Conservation (phyloP, 2,797 vertebrate species). For the Malurus splendens region DNA sequence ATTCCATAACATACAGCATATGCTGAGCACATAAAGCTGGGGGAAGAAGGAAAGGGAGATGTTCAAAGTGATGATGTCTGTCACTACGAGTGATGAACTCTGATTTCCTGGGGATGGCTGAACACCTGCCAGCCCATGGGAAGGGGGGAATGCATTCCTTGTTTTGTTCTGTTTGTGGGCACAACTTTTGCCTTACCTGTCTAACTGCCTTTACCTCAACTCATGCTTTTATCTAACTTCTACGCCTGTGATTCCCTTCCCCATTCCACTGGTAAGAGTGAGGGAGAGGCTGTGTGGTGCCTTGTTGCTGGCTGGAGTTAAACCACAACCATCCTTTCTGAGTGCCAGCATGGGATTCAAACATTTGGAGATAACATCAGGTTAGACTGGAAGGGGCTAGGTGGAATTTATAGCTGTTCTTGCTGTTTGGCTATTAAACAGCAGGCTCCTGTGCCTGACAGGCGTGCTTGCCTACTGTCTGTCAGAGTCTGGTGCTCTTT, state of each 20-base stretch:
- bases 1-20: fast-evolving
- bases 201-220: neutral
- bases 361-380: neutral
- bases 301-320: neutral
- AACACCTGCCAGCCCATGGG: neutral
- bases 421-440: neutral
- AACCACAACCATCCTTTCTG: neutral
- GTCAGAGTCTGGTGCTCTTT: neutral
- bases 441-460: neutral
- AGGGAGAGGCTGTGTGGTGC: neutral
- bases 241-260: neutral
- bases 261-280: neutral
- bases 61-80: fast-evolving
- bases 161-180: neutral
- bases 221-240: neutral
- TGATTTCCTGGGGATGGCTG: neutral
- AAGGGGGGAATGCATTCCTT: neutral
- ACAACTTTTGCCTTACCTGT: neutral
- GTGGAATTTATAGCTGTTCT: neutral
- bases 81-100: neutral
- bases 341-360: neutral
- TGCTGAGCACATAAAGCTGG: neutral
- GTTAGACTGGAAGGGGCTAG: neutral
- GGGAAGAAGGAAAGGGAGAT: neutral
- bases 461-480: neutral